phyloP scores from a whole-genome alignment of 2,797 vertebrate species.

The Potorous gilbertii region DNA sequence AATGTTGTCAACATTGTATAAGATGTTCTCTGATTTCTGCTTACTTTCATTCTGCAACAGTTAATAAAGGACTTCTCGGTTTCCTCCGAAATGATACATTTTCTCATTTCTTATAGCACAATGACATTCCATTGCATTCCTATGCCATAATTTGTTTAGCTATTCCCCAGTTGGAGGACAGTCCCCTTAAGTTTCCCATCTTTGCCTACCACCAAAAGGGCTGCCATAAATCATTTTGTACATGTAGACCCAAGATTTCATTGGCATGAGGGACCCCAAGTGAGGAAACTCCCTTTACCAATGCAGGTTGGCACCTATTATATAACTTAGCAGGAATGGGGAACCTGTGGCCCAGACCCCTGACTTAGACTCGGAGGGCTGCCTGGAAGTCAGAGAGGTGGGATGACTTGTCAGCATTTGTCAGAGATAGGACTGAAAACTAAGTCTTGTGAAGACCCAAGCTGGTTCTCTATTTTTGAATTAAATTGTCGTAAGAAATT shows the following conservation, averaged over 20 bases:
- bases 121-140: neutral
- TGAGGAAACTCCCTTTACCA: neutral
- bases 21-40: neutral
- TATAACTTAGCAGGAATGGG: neutral
- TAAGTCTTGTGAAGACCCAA: neutral
- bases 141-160: neutral
- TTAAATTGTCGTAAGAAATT: neutral
- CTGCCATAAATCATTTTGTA: neutral
- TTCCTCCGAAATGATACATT: neutral
- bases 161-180: neutral
- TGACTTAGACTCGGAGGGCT: neutral
- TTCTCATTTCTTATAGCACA: neutral
- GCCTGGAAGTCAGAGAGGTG: neutral
- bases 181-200: neutral
- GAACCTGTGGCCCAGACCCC: too few species aligned
- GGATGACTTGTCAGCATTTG: neutral
- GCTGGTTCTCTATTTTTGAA: neutral
- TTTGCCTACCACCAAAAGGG: neutral
- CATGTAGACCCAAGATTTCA: neutral
- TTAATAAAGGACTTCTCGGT: neutral
- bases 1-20: neutral
- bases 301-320: neutral
- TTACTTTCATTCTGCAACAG: neutral
- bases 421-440: neutral
- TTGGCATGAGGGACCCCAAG: neutral